Evolutionary conservation across 2,113 vertebrate genomes (phyloP).

Genomic region (Corythoichthys haematopterus): DNA sequence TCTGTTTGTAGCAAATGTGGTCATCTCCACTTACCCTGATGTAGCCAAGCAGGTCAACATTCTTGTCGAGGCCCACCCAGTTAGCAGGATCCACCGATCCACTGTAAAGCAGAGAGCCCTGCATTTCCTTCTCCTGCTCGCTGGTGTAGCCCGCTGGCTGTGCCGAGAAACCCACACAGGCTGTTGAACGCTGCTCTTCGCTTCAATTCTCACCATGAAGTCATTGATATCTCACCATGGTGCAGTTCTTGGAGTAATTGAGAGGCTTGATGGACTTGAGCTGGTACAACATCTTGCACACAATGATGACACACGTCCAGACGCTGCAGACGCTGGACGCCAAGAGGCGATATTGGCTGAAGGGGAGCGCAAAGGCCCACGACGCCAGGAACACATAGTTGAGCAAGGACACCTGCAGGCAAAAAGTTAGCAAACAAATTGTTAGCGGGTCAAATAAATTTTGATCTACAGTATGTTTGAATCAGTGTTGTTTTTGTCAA

Average conservation of each 20-base stretch:
- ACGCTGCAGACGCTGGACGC: slow-evolving; percentile 93
- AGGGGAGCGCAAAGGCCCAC: slow-evolving; percentile 95
- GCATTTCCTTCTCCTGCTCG: slow-evolving; percentile 39
- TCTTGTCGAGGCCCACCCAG: slow-evolving; percentile 90
- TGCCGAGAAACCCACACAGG: neutral
- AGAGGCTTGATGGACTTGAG: slow-evolving; percentile 81
- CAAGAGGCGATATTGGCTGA: slow-evolving; percentile 85
- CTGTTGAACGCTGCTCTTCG: neutral
- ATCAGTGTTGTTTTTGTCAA: no score
- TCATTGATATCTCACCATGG: slow-evolving; percentile 67
- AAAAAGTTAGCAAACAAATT: slow-evolving; percentile 8
- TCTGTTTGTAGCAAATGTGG: no score
- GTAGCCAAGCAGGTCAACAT: slow-evolving; percentile 79
- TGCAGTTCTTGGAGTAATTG: slow-evolving; percentile 80
- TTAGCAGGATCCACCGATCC: slow-evolving; percentile 80
- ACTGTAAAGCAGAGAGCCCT: slow-evolving; percentile 77
- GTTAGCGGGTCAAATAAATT: neutral
- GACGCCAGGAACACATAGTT: slow-evolving; percentile 87
- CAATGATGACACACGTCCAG: slow-evolving; percentile 94
- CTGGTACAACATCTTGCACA: slow-evolving; percentile 99
- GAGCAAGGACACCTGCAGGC: slow-evolving; percentile 83
- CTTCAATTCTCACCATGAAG: neutral
- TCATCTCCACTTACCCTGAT: slow-evolving; percentile 78
- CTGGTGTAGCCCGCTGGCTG: slow-evolving; percentile 43
- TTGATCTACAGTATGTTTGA: no score